Base-by-base conservation (phyloP, 2,113 vertebrate genomes). In the Antidorcas marsupialis region DNA sequence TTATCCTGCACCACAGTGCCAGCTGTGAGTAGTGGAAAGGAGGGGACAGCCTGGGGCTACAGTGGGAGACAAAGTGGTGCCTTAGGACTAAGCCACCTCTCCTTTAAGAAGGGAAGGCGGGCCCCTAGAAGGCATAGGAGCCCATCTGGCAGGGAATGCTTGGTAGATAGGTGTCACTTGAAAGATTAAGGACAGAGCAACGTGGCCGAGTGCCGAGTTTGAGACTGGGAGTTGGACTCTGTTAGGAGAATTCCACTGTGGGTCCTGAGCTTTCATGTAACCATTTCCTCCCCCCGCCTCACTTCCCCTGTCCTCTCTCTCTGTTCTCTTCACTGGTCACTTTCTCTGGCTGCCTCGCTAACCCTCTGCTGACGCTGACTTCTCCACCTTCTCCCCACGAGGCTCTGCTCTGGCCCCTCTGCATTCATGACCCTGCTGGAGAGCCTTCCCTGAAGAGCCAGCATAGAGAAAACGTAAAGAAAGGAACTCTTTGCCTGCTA, bases 41-140 rank as follows among this genome's bases (percentile, higher is more conserved):
- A 89, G 33, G 16, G 45, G 27, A 21, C 33, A 10, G 28, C 19
- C 39, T 43, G 21, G 27, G 55, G 67, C 76, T 71, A 8, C 14
- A 15, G 52, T 0, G n/a, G 28, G 30, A 15, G 57, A 10, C 0
- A 2, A 60, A 43, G 17, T 1, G 2, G 74, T 14, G 16, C 33
- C 11, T 47, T 30, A 55, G 16, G 21, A 67, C 17, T 23, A 43
- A 50, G 74, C 23, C n/a, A 43, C 19, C 25, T 62, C 53, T 74
- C 39, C 17, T 27, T 19, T 15, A 15, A 39, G 21, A 53, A 23
- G 36, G 60, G 43, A 59, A 33, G 57, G 36, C 1, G 33, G 50
- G 25, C 13, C 45, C 30, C 13, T 33, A 5, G 5, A 60, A 33
- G 60, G 53, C 91, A 74, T 11, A 43, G 94, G 47, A 33, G 53